Percentiles rank a stretch among this genome's conserved stretches.
Evolutionary conservation across 2,888 invertebrate species (phyloP).

Genomic region (Cerceris rybyensis): DNA sequence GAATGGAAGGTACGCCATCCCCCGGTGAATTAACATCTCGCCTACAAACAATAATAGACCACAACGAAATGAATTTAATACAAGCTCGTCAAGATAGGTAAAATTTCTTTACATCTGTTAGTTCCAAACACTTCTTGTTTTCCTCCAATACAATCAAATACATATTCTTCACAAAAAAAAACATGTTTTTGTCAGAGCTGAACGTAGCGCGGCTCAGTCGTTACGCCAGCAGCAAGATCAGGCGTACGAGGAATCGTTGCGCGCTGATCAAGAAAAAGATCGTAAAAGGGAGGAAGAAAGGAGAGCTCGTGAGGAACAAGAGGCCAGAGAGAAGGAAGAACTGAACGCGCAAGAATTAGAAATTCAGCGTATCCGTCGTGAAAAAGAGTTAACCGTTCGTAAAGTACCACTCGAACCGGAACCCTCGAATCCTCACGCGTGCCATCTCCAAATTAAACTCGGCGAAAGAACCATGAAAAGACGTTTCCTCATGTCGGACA

Average conservation of each 20-base stretch:
- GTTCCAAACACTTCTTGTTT: not conserved
- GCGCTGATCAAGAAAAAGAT: slow-evolving; percentile 98
- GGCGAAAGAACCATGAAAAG: slow-evolving; percentile 95
- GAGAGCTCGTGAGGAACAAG: slow-evolving; percentile 83
- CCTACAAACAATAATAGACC: slow-evolving; percentile 89
- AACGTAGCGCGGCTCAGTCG: slow-evolving; percentile 92
- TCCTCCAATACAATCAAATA: too few relatives aligned
- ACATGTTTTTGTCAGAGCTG: slow-evolving; percentile 83
- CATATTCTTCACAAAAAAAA: not conserved
- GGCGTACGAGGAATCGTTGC: slow-evolving; percentile 94
- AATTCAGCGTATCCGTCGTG: slow-evolving; percentile 85
- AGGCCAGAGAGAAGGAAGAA: slow-evolving; percentile 83
- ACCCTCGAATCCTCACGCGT: slow-evolving; percentile 86
- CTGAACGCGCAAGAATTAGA: slow-evolving; percentile 83
- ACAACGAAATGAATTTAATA: slow-evolving; percentile 93
- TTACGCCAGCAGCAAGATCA: slow-evolving; percentile 95
- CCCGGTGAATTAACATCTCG: slow-evolving; percentile 88
- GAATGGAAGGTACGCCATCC: slow-evolving; percentile 93
- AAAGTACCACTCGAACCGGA: slow-evolving; percentile 91
- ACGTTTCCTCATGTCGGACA: slow-evolving; percentile 91
- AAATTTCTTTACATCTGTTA: slow-evolving; percentile 32
- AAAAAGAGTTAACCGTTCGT: slow-evolving; percentile 86
- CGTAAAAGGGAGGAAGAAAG: slow-evolving; percentile 86
- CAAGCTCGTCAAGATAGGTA: slow-evolving; percentile 94
- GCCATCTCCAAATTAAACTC: slow-evolving; percentile 94